A percentile compares a stretch with the other conserved stretches of the same genome.
Conservation (phyloP, 2,113 vertebrate genomes). For the Ochotona curzoniae region DNA sequence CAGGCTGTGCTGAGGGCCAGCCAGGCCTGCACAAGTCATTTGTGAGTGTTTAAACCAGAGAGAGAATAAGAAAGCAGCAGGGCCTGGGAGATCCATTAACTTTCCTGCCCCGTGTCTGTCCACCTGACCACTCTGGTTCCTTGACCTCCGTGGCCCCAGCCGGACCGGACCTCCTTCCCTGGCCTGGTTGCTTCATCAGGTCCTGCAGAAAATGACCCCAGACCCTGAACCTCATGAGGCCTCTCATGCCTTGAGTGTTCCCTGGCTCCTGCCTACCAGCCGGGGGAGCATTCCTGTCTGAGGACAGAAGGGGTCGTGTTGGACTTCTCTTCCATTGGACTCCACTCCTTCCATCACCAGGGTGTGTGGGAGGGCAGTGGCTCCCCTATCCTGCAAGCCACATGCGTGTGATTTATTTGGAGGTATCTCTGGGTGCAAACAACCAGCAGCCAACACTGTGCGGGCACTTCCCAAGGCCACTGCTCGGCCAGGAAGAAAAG, state of each 20-base stretch:
- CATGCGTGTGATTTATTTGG: neutral
- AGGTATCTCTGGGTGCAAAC: neutral
- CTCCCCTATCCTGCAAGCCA: neutral
- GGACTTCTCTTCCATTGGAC: too few relatives aligned
- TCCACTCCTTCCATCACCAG: too few relatives aligned
- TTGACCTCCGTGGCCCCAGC: constrained; percentile 53
- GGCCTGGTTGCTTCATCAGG: too few relatives aligned
- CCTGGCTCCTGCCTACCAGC: neutral
- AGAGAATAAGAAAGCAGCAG: constrained; percentile 66
- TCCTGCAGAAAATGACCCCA: too few relatives aligned
- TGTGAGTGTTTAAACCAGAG: constrained; percentile 72
- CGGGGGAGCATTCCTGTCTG: constrained; percentile 66
- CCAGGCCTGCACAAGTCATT: constrained; percentile 65
- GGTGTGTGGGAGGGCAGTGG: neutral
- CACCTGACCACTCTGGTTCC: constrained; percentile 64
- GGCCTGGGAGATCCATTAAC: constrained; percentile 83
- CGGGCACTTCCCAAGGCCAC: neutral
- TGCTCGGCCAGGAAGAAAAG: neutral
- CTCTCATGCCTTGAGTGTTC: neutral
- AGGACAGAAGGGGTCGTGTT: constrained; percentile 78
- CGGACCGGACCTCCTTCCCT: neutral
- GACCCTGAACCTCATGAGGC: too few relatives aligned
- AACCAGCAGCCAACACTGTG: neutral
- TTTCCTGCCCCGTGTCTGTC: constrained; percentile 59
- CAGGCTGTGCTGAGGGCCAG: neutral